Evolutionary conservation across 2,888 invertebrate genomes (phyloP).

Genomic region (Pristionchus arcanus): DNA sequence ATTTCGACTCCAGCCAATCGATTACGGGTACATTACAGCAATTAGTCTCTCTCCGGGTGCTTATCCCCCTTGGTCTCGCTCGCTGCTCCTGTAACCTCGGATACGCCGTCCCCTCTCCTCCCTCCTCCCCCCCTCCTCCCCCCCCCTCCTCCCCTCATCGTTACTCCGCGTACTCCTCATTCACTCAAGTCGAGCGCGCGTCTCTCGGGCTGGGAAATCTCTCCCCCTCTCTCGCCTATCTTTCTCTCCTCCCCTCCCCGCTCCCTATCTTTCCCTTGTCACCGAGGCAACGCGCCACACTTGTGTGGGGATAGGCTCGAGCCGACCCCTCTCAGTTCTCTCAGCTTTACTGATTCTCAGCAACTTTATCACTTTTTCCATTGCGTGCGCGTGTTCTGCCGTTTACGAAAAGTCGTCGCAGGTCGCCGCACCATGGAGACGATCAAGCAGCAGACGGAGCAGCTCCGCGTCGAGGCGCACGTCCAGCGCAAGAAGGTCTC

Average conservation of each 20-base stretch:
- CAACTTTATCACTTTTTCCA: not conserved
- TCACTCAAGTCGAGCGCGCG: not conserved
- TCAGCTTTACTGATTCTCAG: not conserved
- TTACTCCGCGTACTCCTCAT: slow-evolving; percentile 6
- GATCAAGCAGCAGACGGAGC: slow-evolving; percentile 62
- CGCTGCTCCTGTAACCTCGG: not conserved
- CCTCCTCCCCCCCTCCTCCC: not conserved
- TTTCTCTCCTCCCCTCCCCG: not conserved
- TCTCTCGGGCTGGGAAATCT: not conserved
- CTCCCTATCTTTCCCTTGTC: slow-evolving; percentile 23
- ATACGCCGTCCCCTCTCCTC: slow-evolving; percentile 32
- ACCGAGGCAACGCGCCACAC: not conserved
- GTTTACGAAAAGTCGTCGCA: not conserved
- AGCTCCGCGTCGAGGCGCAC: slow-evolving; percentile 70
- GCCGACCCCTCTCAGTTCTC: not conserved
- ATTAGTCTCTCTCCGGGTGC: too few species aligned
- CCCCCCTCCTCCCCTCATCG: not conserved
- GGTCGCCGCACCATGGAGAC: slow-evolving; percentile 55
- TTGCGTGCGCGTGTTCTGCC: slow-evolving; percentile 24
- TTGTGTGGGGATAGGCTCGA: not conserved
- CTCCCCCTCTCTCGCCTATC: slow-evolving; percentile 36
- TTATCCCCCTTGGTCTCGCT: not conserved
- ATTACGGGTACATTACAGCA: too few species aligned
- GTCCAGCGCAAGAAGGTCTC: slow-evolving; percentile 72
- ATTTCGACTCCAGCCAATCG: too few species aligned